Percentiles rank a stretch among this genome's conserved stretches.
These are phyloP conservation scores for Pachypeltis micranthus DNA, from an alignment of 1,140 invertebrate species.

Conservation along the genomic window DNA sequence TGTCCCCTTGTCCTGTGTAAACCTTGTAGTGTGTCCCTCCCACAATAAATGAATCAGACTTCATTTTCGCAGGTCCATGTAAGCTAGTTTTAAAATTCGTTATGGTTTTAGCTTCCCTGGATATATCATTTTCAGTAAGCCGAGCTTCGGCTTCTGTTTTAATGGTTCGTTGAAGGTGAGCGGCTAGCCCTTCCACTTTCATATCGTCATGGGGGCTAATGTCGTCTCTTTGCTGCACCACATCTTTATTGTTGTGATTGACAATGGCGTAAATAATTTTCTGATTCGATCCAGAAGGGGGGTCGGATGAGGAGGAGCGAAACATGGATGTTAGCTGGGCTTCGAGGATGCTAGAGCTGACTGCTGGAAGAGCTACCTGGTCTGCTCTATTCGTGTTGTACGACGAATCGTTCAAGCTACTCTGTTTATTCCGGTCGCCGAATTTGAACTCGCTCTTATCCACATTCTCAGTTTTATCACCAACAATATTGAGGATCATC, in stretches of 20 bases:
- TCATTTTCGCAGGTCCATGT: conserved; percentile 14
- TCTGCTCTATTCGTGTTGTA: neutral
- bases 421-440: neutral
- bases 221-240: neutral
- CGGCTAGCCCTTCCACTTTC: conserved; percentile 20
- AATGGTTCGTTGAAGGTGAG: conserved; percentile 20
- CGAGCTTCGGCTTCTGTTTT: conserved; percentile 16
- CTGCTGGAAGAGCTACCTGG: neutral
- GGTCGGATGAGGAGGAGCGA: conserved; percentile 1
- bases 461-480: neutral
- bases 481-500: neutral
- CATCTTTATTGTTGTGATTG: conserved; percentile 10
- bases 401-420: neutral
- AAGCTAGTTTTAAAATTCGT: conserved; percentile 15
- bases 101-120: conserved; percentile 10
- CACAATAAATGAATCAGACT: conserved; percentile 1
- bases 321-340: conserved; percentile 24
- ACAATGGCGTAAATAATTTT: conserved; percentile 17
- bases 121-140: conserved; percentile 4
- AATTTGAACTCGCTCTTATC: neutral
- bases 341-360: conserved; percentile 27
- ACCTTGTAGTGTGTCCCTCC: neutral
- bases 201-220: conserved; percentile 20
- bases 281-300: conserved; percentile 9
- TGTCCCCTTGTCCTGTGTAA: neutral